Base-by-base conservation (phyloP, 2,888 invertebrate genomes). In the Acanthopleura granulata region DNA sequence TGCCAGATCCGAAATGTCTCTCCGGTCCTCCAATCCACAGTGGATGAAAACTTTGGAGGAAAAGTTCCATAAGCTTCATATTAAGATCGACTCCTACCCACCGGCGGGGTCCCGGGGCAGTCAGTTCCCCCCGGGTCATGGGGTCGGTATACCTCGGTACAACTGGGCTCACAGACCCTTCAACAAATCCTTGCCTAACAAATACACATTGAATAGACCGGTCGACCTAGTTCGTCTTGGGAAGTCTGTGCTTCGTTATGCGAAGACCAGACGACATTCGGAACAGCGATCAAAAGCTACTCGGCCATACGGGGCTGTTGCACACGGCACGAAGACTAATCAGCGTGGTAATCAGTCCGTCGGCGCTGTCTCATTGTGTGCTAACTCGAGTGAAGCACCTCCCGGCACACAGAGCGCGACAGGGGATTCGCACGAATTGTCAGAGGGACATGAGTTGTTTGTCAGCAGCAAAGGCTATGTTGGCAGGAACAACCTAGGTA, bases 1-100 rank as follows among this genome's bases (percentile, higher is more conserved):
- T 16, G 6, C 66, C 16, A 27, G 6, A 22, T 27, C 22, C 6
- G 22, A 66, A 22, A 25, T 27, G 16, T 27, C 66, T 3, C 1
- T 6, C 25, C 22, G 16, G 3, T 22, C 25, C 1, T 22, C 25
- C 6, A 66, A 66, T 27, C 85, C 85, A 18, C 82, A 83, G 75
- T 86, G 86, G 86, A 86, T 86, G 86, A 79, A 83, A 69, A 82
- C 82, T 9, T 72, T 86, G 50, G 85, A 85, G 74, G 85, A 85
- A 18, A 83, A 85, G 75, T 87, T 85, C 74, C 83, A 85, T 66
- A 83, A 81, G 74, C 79, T 87, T n/a, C 87, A 87, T 77, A 78
- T 81, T 72, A 86, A 85, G 77, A 85, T 87, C 62, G 77, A 66
- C 71, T 30, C 72, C 50, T 62, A 49, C 18, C 40, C 40, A 9